phyloP scores from a whole-genome alignment of 2,797 vertebrate genomes.

The Falco biarmicus region DNA sequence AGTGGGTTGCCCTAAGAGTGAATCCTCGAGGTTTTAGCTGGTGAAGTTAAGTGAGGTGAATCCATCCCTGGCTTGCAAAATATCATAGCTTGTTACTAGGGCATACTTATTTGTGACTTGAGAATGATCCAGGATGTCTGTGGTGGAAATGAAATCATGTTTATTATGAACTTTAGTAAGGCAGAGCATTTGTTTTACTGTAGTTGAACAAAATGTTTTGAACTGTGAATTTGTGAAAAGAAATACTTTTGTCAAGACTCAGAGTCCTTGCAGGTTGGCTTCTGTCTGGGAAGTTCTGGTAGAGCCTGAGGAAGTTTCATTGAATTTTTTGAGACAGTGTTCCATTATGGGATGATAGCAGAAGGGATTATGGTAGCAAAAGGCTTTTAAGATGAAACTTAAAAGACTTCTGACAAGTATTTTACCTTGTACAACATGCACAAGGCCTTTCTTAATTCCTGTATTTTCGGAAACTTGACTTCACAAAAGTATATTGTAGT shows the following conservation, averaged over 20 bases:
- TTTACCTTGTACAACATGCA: background rate
- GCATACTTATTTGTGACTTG: accelerated
- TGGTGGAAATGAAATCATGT: background rate
- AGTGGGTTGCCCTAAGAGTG: background rate
- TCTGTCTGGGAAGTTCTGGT: background rate
- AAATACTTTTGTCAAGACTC: background rate
- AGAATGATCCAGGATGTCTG: background rate
- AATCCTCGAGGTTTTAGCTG: background rate
- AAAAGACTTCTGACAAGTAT: background rate
- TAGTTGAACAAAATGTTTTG: background rate
- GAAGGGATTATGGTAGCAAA: background rate
- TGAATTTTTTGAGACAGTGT: background rate
- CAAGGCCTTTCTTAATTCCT: background rate
- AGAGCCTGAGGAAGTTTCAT: background rate
- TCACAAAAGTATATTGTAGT: background rate
- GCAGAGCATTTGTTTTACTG: background rate
- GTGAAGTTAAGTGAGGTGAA: background rate
- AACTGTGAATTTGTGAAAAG: background rate
- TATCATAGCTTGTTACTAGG: background rate
- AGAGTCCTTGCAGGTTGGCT: background rate
- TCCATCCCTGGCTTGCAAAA: background rate
- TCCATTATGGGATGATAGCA: background rate
- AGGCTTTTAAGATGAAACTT: background rate
- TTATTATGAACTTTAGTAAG: background rate
- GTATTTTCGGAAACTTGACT: background rate